A percentile compares a stretch with the other conserved stretches of the same genome.
phyloP scores from a whole-genome alignment of 53 echinoderm and acorn worm genomes.

The Hippasteria phrygiana region DNA sequence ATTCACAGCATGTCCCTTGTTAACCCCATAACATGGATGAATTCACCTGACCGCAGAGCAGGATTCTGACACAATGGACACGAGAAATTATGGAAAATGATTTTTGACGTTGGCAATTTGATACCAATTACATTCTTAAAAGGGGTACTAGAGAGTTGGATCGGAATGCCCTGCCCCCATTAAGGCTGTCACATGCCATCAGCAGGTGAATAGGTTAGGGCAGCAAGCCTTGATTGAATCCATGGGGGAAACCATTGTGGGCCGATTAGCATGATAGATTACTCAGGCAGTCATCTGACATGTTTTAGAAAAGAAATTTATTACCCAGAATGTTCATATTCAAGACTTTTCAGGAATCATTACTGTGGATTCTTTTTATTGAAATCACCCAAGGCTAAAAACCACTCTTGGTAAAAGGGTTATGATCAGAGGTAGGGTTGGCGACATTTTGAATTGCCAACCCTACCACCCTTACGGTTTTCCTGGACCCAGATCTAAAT shows the following conservation, averaged over 20 bases:
- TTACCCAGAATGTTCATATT: too few relatives aligned
- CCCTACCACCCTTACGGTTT: too few relatives aligned
- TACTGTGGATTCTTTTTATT: too few relatives aligned
- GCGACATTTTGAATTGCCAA: too few relatives aligned
- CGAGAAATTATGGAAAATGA: background rate
- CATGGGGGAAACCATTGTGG: background rate
- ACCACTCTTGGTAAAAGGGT: too few relatives aligned
- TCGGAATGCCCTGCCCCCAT: background rate
- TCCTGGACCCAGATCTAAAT: too few relatives aligned
- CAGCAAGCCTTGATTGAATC: background rate
- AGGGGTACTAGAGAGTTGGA: background rate
- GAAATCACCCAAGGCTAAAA: too few relatives aligned
- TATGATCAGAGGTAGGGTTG: too few relatives aligned
- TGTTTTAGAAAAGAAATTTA: background rate
- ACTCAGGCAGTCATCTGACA: background rate
- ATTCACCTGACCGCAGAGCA: background rate
- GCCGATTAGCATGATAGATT: background rate
- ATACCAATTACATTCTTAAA: conserved; percentile 8
- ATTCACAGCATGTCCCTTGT: conserved; percentile 6
- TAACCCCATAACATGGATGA: conserved; percentile 12
- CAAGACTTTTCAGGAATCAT: too few relatives aligned
- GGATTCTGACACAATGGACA: background rate
- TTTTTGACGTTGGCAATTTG: conserved; percentile 43
- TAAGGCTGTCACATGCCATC: conserved; percentile 20
- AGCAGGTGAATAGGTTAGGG: background rate